Evolutionary conservation across 1,140 invertebrate species (phyloP).

Genomic region (Leptinotarsa lineolata): DNA sequence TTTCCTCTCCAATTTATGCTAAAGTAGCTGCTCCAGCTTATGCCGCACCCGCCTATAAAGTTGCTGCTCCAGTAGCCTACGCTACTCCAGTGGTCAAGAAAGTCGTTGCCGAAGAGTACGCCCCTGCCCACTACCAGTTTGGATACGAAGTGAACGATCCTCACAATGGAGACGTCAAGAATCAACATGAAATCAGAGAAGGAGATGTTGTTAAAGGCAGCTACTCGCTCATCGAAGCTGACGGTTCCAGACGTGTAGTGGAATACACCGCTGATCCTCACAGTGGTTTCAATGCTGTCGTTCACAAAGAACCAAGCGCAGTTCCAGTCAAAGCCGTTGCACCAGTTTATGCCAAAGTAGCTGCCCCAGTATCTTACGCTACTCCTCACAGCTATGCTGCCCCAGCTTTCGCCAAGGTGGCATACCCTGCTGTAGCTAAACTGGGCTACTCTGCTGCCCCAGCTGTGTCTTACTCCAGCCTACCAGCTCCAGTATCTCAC

Average conservation of each 20-base stretch:
- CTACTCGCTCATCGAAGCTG: slow-evolving; percentile 39
- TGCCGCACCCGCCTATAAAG: slow-evolving; percentile 22
- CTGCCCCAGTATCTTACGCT: slow-evolving; percentile 3
- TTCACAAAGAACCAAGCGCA: slow-evolving; percentile 27
- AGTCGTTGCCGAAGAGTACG: slow-evolving; percentile 9
- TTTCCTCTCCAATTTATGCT: slow-evolving; percentile 9
- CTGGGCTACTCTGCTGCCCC: slow-evolving; percentile 50
- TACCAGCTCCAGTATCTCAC: background rate
- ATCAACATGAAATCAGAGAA: slow-evolving; percentile 32
- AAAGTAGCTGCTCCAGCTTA: slow-evolving; percentile 16
- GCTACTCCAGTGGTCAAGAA: slow-evolving; percentile 17
- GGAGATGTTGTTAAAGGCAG: slow-evolving; percentile 34
- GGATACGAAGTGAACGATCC: slow-evolving; percentile 54
- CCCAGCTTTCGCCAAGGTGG: slow-evolving; percentile 31
- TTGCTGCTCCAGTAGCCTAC: slow-evolving; percentile 26
- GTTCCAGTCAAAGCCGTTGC: slow-evolving; percentile 10
- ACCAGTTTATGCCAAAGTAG: slow-evolving; percentile 16
- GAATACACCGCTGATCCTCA: slow-evolving; percentile 34
- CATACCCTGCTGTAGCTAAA: slow-evolving; percentile 28
- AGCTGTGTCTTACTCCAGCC: slow-evolving; percentile 56
- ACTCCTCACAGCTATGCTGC: slow-evolving; percentile 11
- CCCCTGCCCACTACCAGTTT: slow-evolving; percentile 42
- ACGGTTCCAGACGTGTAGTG: slow-evolving; percentile 37
- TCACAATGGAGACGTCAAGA: slow-evolving; percentile 54
- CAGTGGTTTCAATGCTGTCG: slow-evolving; percentile 36